Conservation (phyloP, 2,888 invertebrate genomes). For the Campaea margaritaria region DNA sequence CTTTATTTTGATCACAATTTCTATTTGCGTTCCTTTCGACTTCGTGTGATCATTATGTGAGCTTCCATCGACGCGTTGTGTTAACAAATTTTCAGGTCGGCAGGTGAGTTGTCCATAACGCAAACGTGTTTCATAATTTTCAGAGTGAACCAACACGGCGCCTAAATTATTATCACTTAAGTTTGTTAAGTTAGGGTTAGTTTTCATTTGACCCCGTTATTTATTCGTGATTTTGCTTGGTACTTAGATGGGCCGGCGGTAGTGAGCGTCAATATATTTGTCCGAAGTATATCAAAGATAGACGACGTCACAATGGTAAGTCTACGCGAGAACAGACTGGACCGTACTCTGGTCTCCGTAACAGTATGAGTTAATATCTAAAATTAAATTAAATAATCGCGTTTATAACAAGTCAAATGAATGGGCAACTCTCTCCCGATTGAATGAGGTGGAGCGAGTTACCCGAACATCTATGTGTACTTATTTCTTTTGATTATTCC, state of each 20-base stretch:
- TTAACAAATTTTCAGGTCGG: conserved; percentile 53
- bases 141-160: conserved; percentile 36
- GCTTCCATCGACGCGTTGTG: conserved; percentile 36
- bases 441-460: conserved; percentile 69
- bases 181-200: conserved; percentile 54
- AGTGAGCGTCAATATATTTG: conserved; percentile 99
- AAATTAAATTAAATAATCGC: conserved; percentile 46
- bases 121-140: conserved; percentile 38
- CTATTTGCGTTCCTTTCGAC: conserved; percentile 49
- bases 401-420: conserved; percentile 82
- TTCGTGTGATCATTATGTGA: conserved; percentile 48
- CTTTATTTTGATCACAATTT: conserved; percentile 52
- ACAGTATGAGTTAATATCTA: conserved; percentile 61
- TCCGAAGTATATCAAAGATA: conserved; percentile 99
- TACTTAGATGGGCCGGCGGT: conserved; percentile 95
- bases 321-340: conserved; percentile 78
- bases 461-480: conserved; percentile 63
- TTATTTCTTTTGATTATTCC: conserved; percentile 63
- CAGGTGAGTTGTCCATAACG: conserved; percentile 58
- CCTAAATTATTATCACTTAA: conserved; percentile 46
- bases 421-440: conserved; percentile 78
- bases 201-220: conserved; percentile 61
- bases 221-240: conserved; percentile 82
- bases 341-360: conserved; percentile 71
- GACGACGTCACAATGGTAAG: conserved; percentile 99